Evolutionary conservation across 2,888 invertebrate species (phyloP).

Genomic region (Diachrysia chrysitis): DNA sequence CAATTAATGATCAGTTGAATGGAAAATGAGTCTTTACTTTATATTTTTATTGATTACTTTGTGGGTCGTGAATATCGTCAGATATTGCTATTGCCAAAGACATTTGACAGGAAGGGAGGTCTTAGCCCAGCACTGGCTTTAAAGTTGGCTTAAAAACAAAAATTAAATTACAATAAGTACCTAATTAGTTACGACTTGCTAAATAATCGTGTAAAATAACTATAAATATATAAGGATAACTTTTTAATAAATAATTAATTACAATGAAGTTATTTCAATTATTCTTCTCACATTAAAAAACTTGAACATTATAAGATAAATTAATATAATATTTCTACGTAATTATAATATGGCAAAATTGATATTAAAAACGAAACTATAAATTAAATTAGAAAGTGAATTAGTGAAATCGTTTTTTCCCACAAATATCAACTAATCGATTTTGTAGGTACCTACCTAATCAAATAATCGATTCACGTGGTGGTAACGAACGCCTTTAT

Average conservation of each 20-base stretch:
- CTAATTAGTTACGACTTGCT: too few species aligned
- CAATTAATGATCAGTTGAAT: background rate
- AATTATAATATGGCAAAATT: slow-evolving; percentile 3
- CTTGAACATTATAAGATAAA: background rate
- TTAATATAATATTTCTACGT: background rate
- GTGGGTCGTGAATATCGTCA: too few species aligned
- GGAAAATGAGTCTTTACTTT: background rate
- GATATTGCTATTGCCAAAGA: too few species aligned
- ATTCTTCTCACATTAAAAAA: background rate
- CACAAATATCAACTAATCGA: background rate
- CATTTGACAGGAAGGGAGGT: too few species aligned
- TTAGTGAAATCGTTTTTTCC: slow-evolving; percentile 14
- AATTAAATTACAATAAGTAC: too few species aligned
- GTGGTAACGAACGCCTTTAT: background rate
- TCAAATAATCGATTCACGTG: background rate
- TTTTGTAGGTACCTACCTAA: background rate
- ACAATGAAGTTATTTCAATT: too few species aligned
- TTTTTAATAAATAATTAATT: background rate
- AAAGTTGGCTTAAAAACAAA: too few species aligned
- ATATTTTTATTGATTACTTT: too few species aligned
- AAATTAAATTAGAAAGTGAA: slow-evolving; percentile 45
- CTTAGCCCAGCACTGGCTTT: too few species aligned
- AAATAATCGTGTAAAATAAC: too few species aligned
- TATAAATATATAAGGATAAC: too few species aligned
- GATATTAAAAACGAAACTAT: slow-evolving; percentile 31